Conservation (phyloP, 2,797 vertebrate species). For the Chelon auratus region DNA sequence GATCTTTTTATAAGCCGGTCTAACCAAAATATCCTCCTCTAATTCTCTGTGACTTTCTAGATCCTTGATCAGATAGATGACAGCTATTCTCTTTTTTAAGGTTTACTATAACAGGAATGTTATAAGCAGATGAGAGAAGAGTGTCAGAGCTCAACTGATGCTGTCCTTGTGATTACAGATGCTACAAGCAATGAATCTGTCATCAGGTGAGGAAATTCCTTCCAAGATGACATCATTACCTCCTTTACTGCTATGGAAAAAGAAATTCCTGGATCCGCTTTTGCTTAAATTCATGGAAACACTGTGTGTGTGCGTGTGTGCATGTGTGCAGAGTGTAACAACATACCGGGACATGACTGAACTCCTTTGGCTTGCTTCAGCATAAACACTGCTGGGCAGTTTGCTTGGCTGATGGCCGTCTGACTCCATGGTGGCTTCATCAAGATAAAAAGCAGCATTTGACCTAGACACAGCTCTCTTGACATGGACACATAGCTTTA, state of each 20-base stretch:
- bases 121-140: neutral
- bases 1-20: neutral
- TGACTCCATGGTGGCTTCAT: conserved; percentile 42
- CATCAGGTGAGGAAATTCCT: conserved; percentile 62
- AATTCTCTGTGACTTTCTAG: neutral
- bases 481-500: conserved; percentile 25
- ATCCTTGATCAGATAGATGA: neutral
- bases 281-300: conserved; percentile 13
- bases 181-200: conserved; percentile 41
- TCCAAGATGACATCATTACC: conserved; percentile 54
- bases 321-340: neutral
- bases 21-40: neutral
- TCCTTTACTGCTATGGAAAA: conserved; percentile 46
- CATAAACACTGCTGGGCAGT: conserved; percentile 14
- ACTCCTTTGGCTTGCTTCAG: conserved; percentile 4
- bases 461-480: conserved; percentile 34
- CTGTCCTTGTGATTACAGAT: conserved; percentile 4
- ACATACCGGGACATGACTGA: conserved; percentile 5
- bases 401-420: conserved; percentile 45
- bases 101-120: neutral
- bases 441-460: conserved; percentile 51
- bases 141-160: conserved; percentile 1
- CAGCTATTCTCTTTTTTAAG: neutral
- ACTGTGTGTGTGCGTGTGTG: conserved; percentile 1
- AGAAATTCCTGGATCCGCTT: conserved; percentile 33